Conservation (phyloP, 2,797 vertebrate species). For the Pterois miles region DNA sequence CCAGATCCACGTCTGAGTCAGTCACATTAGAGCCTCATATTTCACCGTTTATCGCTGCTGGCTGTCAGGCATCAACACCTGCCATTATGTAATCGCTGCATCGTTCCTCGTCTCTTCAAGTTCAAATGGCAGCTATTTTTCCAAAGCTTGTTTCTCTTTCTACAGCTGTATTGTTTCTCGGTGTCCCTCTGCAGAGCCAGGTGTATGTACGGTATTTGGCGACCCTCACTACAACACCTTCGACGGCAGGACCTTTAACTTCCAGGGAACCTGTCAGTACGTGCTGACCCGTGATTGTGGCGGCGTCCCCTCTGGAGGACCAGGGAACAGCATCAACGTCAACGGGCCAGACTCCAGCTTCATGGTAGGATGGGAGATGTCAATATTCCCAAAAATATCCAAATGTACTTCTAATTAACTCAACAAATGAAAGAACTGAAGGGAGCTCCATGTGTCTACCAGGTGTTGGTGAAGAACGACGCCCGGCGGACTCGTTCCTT, state of each 20-base stretch:
- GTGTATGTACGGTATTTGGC: constrained; percentile 98
- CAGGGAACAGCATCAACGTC: constrained; percentile 53
- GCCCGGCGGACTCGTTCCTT: constrained; percentile 94
- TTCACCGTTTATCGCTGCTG: constrained; percentile 29
- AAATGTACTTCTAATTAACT: not conserved
- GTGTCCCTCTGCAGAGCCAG: constrained; percentile 87
- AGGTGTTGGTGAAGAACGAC: constrained; percentile 95
- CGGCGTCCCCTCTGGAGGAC: constrained; percentile 28
- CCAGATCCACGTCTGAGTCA: constrained; percentile 18
- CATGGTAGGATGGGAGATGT: constrained; percentile 71
- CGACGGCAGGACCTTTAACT: constrained; percentile 98
- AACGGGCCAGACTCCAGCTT: constrained; percentile 83
- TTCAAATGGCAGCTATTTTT: not conserved
- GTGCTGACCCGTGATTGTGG: constrained; percentile 93
- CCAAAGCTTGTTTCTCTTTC: not conserved
- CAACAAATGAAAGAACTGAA: not conserved
- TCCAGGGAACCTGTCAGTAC: constrained; percentile 99
- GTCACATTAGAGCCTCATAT: constrained; percentile 23
- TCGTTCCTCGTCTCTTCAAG: not conserved
- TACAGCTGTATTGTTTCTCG: not conserved
- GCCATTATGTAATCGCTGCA: not conserved
- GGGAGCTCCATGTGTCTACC: accelerated
- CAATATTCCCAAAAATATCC: not conserved
- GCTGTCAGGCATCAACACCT: not conserved
- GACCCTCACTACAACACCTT: constrained; percentile 99